Base-by-base conservation (phyloP, 2,888 invertebrate genomes). In the Cotesia congregata region DNA sequence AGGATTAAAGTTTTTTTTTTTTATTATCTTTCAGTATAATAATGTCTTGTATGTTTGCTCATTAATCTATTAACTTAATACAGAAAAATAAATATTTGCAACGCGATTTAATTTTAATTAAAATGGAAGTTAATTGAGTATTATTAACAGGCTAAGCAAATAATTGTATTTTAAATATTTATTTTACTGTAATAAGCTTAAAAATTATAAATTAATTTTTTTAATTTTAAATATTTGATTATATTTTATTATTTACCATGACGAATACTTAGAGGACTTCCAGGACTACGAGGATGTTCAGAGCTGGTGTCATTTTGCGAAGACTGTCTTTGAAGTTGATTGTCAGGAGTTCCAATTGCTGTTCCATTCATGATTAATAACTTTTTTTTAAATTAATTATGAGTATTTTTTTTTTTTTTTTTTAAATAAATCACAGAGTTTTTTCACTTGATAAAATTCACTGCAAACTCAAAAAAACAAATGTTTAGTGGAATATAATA, bases 251-350 rank as follows among this genome's bases (percentile, higher is more conserved):
- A 83, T 84, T 85, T 67, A 88, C 89, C 89, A 75, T 88, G 89
- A 65, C 89, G 87, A 74, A 87, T 84, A 76, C 89, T 89, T 65
- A 88, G 70, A 6, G 89, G 89, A 77, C 89, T 89, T 12, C 84
- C 82, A 5, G 89, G 89, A 74, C 89, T 89, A 75, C 87, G 81
- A 0, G 89, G 88, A 80, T 88, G 87, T 5, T 89, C 89, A 12
- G 86, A 84, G 71, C 82, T 85, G 38, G 86, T 83, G 73, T 88
- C 88, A 74, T 86, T 88, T 76, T 87, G 88, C 17, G 86, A 86
- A 39, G 83, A 84, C 77, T 88, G 88, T 62, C 86, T 86, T 77
- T 86, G 84, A 76, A 86, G 85, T 17, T 84, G 81, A 41, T 88
- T 87, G 70, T 87, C 88, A 20, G 87, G 83, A 20, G 85, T 84